phyloP scores from a whole-genome alignment of 2,888 invertebrate species.

The Scaptomyza caliginosa region DNA sequence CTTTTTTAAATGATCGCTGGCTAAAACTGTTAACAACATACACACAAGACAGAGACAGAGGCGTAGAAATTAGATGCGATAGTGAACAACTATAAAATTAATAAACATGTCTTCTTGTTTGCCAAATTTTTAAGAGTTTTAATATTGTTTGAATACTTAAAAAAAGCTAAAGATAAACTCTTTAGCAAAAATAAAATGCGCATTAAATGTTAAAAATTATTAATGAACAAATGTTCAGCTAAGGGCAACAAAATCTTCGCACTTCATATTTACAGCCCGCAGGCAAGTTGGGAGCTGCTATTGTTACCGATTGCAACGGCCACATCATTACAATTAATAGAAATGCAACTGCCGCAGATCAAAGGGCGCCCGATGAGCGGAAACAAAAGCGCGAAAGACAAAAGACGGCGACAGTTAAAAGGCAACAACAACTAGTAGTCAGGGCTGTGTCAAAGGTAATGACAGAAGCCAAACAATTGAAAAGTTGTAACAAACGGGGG shows the following conservation, averaged over 20 bases:
- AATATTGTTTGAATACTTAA: too few species aligned
- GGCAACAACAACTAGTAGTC: constrained; percentile 61
- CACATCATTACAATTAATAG: constrained; percentile 76
- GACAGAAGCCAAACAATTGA: constrained; percentile 79
- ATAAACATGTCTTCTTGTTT: too few species aligned
- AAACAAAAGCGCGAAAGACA: constrained; percentile 72
- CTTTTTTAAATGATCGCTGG: too few species aligned
- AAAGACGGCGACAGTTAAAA: constrained; percentile 77
- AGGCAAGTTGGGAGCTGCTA: constrained; percentile 23
- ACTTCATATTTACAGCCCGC: constrained; percentile 8
- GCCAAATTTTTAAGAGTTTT: too few species aligned
- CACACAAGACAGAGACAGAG: too few species aligned
- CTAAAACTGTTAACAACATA: too few species aligned
- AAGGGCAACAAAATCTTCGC: constrained; percentile 38
- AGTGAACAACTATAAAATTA: too few species aligned
- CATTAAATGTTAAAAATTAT: constrained; percentile 38
- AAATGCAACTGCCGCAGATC: constrained; percentile 71
- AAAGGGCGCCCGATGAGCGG: constrained; percentile 50
- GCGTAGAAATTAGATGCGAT: too few species aligned
- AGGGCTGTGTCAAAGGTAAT: constrained; percentile 75
- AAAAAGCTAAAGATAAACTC: too few species aligned
- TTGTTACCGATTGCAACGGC: constrained; percentile 59
- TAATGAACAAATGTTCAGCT: constrained; percentile 30
- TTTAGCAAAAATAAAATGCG: too few species aligned
- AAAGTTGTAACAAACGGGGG: constrained; percentile 68